Evolutionary conservation across 30 jellyfish, hydroid and myxozoan genomes (phyloP), one percentile per base, ranked within the genome.

Genomic region (Aurelia coerulea): DNA sequence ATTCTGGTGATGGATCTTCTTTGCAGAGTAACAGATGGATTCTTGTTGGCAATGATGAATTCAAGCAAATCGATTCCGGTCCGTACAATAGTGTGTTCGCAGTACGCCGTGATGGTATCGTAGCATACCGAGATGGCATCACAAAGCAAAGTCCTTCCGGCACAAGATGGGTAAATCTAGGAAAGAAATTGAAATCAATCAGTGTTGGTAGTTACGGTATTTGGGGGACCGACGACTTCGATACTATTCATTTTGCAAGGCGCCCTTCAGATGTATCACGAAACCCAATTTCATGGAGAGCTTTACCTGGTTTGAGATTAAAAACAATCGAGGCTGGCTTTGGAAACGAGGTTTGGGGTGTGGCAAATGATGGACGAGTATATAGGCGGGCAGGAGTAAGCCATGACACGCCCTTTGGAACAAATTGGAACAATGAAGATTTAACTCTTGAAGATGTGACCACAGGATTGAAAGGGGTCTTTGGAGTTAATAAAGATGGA

Each of bases 331-430:
- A 64, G 32, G 95, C 97, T 41, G 99, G 99, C 0, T 86, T 68
- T 73, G 97, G 96, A 16, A 92, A 80, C 53, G 59, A 85, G 42
- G 95, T 94, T 15, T 89, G 91, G 91, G 97, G 93, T 19, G 71
- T 79, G 11, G 64, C 78, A 6, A 10, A 33, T 14, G 60, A 65
- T 51, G 97, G 99, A 8, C 76, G 74, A 58, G 89, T 94, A 9
- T 67, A n/a, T 60, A 64, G 78, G 64, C 79, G 96, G 14, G 65
- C 16, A 10, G 92, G 88, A 42, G 94, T 89, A 63, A 79, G 68
- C 53, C 74, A 81, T 62, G 78, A 64, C 15, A 80, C 67, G 12
- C 99, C 97, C 4, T n/a, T 62, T 17, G 99, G 99, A 29, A 79
- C 73, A 2, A 50, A 49, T 10, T 94, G 97, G 97, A 39, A 52